phyloP scores from a whole-genome alignment of 2,113 vertebrate species.

The Ornithorhynchus anatinus region DNA sequence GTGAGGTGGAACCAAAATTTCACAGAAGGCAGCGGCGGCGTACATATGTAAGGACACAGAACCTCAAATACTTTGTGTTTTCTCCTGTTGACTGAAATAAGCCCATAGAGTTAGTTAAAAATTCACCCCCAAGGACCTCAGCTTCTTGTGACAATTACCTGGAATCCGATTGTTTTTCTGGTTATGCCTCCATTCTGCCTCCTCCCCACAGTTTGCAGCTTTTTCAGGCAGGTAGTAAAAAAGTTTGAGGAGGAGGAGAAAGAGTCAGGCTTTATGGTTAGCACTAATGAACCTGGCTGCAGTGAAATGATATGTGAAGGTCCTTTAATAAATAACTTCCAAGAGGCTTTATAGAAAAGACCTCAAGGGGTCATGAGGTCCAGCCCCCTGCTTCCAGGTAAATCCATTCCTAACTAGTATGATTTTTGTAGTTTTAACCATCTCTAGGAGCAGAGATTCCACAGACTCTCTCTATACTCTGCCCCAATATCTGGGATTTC shows the following conservation, averaged over 20 bases:
- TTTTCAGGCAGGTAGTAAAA: background rate
- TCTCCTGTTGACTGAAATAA: too few species aligned
- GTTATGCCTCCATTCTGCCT: background rate
- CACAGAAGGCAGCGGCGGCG: too few species aligned
- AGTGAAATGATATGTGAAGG: background rate
- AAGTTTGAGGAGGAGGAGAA: background rate
- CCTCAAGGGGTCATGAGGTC: background rate
- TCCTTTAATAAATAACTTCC: background rate
- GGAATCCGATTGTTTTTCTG: background rate
- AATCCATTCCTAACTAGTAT: background rate
- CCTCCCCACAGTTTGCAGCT: background rate
- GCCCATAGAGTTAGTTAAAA: too few species aligned
- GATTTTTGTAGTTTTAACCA: too few species aligned
- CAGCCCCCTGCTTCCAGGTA: background rate
- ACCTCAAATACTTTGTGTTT: too few species aligned
- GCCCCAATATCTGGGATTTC: too few species aligned
- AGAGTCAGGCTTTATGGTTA: background rate
- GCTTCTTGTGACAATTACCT: background rate
- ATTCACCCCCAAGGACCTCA: fast-evolving
- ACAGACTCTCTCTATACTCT: too few species aligned
- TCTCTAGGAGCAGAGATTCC: too few species aligned
- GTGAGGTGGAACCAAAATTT: too few species aligned
- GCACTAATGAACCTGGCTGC: background rate
- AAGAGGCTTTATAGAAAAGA: background rate
- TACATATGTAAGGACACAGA: too few species aligned